Evolutionary conservation across 2,888 invertebrate genomes (phyloP).

Genomic region (Notodonta dromedarius): DNA sequence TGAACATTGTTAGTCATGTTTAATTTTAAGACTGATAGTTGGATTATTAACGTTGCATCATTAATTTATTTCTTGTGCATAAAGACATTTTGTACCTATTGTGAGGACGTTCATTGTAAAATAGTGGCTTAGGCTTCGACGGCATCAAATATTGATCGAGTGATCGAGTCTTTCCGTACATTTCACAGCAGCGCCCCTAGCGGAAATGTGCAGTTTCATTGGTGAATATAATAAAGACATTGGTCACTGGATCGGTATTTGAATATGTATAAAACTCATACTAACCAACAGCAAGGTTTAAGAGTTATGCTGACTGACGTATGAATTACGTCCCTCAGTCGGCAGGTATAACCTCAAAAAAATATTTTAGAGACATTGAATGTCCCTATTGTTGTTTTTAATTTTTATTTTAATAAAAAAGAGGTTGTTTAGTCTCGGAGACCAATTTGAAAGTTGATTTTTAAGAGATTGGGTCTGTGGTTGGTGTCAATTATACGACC

Average conservation of each 20-base stretch:
- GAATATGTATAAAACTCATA: no score
- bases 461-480: slow-evolving; percentile 36
- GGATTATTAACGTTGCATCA: slow-evolving; percentile 49
- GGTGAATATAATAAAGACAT: not conserved
- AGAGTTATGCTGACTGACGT: no score
- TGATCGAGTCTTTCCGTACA: not conserved
- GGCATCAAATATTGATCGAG: not conserved
- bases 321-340: no score
- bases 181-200: not conserved
- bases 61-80: slow-evolving; percentile 52
- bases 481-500: slow-evolving; percentile 64
- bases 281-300: no score
- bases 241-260: no score
- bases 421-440: slow-evolving; percentile 27
- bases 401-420: slow-evolving; percentile 14
- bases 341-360: no score
- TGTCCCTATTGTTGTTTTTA: slow-evolving; percentile 4
- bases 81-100: slow-evolving; percentile 41
- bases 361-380: not conserved
- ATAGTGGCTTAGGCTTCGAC: not conserved
- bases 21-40: slow-evolving; percentile 75
- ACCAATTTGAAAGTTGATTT: slow-evolving; percentile 21
- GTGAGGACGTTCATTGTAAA: not conserved
- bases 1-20: slow-evolving; percentile 53
- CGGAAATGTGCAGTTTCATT: not conserved